These are phyloP conservation scores for Otis tarda DNA, from an alignment of 2,113 vertebrate genomes.

Conservation along the genomic window DNA sequence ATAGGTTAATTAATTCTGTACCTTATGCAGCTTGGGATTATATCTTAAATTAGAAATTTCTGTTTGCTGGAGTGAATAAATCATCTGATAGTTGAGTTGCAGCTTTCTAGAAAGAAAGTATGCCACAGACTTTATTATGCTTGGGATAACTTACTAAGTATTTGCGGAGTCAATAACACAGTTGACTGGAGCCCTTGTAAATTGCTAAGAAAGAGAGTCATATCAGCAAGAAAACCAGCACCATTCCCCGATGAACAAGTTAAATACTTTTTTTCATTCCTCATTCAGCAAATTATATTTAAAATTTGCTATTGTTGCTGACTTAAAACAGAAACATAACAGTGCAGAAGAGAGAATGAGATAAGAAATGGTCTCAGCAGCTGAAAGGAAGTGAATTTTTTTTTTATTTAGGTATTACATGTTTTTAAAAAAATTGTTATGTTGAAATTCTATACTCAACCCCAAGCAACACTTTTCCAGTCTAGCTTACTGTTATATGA, in stretches of 20 bases:
- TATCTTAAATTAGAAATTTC: background rate
- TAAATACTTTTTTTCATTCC: background rate
- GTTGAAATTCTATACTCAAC: background rate
- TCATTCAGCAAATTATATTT: background rate
- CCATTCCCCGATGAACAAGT: background rate
- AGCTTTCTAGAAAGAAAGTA: background rate
- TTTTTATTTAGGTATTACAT: background rate
- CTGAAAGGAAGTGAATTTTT: background rate
- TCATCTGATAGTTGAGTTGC: background rate
- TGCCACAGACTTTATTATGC: background rate
- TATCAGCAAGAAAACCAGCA: background rate
- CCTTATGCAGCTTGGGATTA: background rate
- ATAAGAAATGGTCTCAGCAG: background rate
- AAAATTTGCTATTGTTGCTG: background rate
- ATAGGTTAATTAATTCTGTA: background rate
- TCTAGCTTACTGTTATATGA: background rate
- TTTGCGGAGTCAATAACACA: background rate
- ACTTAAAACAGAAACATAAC: background rate
- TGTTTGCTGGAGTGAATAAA: background rate
- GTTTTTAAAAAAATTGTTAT: background rate
- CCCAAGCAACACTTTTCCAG: background rate
- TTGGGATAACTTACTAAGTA: background rate
- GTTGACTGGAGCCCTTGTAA: background rate
- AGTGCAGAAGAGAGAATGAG: background rate
- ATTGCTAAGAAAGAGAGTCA: background rate